phyloP scores from a whole-genome alignment of 2,888 invertebrate genomes.

The Disparrhopalites patrizii region DNA sequence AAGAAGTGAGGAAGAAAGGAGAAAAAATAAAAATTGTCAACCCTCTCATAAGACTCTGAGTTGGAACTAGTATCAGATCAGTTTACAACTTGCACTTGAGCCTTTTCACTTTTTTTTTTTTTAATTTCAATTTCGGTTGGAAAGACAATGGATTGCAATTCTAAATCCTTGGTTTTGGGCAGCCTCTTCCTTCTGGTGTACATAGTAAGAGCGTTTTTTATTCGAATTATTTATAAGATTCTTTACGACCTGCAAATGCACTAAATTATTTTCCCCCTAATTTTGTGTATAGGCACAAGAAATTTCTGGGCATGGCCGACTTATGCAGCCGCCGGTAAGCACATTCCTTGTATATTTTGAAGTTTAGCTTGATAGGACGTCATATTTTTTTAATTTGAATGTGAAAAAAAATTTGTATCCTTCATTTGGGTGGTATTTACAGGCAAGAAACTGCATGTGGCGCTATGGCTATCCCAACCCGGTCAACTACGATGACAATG shows the following conservation, averaged over 20 bases:
- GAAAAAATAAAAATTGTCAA: too few relatives aligned
- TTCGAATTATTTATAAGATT: too few relatives aligned
- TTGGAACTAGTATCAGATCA: too few relatives aligned
- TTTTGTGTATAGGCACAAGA: constrained; percentile 45
- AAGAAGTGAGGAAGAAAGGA: not conserved
- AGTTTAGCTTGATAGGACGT: too few relatives aligned
- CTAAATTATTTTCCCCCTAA: not conserved
- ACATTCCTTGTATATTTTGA: too few relatives aligned
- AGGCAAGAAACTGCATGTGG: constrained; percentile 93
- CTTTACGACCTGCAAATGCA: too few relatives aligned
- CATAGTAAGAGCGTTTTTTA: too few relatives aligned
- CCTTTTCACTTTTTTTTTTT: not conserved
- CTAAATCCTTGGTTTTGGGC: not conserved
- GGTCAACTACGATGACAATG: constrained; percentile 90
- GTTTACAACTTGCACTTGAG: not conserved
- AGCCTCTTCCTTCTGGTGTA: not conserved
- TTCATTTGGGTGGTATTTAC: too few relatives aligned
- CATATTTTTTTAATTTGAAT: too few relatives aligned
- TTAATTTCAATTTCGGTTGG: not conserved
- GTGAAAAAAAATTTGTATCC: too few relatives aligned
- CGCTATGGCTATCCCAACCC: constrained; percentile 90
- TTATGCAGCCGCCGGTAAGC: constrained; percentile 92
- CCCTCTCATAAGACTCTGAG: too few relatives aligned
- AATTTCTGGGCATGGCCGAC: constrained; percentile 69
- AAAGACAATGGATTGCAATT: not conserved